These are phyloP conservation scores for Halictus quadricinctus DNA, from an alignment of 2,888 invertebrate genomes.

Conservation along the genomic window DNA sequence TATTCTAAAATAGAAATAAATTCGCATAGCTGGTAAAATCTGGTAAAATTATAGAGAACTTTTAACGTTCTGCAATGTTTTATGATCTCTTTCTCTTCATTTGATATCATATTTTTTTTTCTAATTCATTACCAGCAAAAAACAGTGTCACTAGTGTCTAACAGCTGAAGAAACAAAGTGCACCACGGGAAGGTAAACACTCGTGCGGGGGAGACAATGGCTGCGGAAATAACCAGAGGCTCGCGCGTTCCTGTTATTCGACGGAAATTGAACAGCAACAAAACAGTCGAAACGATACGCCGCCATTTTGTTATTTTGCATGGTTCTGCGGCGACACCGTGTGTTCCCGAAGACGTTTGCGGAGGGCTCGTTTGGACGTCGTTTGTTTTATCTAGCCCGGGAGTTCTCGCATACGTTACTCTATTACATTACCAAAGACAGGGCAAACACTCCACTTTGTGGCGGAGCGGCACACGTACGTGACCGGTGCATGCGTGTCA, in stretches of 20 bases:
- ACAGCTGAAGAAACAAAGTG: not conserved
- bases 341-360: constrained; percentile 62
- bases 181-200: not conserved
- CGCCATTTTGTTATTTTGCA: constrained; percentile 60
- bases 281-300: not conserved
- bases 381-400: constrained; percentile 33
- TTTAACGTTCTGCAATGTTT: no score
- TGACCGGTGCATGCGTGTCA: not conserved
- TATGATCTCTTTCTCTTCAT: no score
- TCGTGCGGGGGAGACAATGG: not conserved
- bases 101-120: no score
- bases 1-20: no score
- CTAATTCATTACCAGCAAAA: not conserved
- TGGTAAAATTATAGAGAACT: no score
- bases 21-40: no score
- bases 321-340: constrained; percentile 48
- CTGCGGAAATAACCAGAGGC: not conserved
- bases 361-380: not conserved
- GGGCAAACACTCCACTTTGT: constrained; percentile 16
- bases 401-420: not conserved
- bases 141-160: not conserved
- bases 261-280: constrained; percentile 13
- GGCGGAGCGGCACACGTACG: not conserved
- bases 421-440: constrained; percentile 19
- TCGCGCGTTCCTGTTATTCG: not conserved